Conservation (phyloP, 2,888 invertebrate species). For the Polydrusus cervinus region DNA sequence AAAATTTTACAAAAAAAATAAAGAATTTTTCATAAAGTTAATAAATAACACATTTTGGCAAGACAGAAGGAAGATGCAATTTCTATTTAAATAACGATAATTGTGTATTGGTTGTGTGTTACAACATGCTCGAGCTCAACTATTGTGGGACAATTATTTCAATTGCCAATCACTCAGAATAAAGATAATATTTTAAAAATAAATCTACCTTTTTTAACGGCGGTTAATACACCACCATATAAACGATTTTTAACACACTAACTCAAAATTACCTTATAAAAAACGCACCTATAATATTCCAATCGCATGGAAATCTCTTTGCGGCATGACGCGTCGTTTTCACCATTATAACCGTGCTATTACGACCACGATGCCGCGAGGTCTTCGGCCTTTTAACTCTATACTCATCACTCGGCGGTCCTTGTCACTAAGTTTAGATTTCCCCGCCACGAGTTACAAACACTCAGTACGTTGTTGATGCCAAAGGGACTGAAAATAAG, state of each 20-base stretch:
- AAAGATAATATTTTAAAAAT: no score
- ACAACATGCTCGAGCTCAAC: no score
- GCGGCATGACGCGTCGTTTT: constrained; percentile 31
- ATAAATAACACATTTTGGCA: no score
- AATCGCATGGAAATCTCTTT: constrained; percentile 22
- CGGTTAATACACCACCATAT: background rate
- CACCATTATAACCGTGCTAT: constrained; percentile 17
- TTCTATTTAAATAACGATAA: no score
- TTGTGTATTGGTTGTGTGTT: no score
- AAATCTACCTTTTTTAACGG: no score
- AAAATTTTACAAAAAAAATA: no score
- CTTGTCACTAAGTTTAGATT: constrained; percentile 43
- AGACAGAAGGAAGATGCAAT: no score
- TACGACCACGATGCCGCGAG: background rate
- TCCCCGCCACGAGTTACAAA: constrained; percentile 15
- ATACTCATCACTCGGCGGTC: constrained; percentile 31
- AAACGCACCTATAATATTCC: constrained; percentile 26
- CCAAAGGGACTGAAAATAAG: constrained; percentile 41
- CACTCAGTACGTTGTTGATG: background rate
- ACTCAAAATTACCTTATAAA: constrained; percentile 4
- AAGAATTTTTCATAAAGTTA: no score
- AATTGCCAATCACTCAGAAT: no score
- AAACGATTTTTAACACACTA: background rate
- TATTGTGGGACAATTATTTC: no score
- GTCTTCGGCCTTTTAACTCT: constrained; percentile 47